Evolutionary conservation across 2,888 invertebrate species (phyloP).

Genomic region (Lasiommata megera): DNA sequence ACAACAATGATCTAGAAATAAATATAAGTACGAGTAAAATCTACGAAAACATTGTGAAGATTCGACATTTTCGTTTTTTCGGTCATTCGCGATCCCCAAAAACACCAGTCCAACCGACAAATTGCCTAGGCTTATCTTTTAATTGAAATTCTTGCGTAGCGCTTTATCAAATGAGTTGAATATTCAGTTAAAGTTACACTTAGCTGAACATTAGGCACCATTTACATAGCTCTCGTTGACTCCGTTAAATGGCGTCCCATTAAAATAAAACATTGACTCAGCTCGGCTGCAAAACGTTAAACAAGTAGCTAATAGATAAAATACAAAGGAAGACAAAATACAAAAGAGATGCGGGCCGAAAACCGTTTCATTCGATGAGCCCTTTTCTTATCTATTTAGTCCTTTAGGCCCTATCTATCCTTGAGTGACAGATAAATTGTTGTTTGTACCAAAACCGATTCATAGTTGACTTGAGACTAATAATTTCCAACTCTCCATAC

Average conservation of each 20-base stretch:
- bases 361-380: slow-evolving; percentile 31
- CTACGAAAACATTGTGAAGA: too few species aligned
- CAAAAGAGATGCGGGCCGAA: slow-evolving; percentile 15
- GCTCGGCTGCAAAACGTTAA: background rate
- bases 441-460: slow-evolving; percentile 28
- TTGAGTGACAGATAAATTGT: slow-evolving; percentile 26
- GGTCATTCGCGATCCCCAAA: too few species aligned
- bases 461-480: slow-evolving; percentile 37
- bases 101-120: background rate
- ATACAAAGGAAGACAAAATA: slow-evolving; percentile 23
- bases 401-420: slow-evolving; percentile 27
- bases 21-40: too few species aligned
- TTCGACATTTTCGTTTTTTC: too few species aligned
- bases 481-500: slow-evolving; percentile 37
- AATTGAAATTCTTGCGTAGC: background rate
- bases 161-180: background rate
- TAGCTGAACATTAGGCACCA: background rate
- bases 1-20: too few species aligned
- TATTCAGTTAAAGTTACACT: background rate
- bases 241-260: background rate
- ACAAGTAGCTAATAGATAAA: slow-evolving; percentile 20
- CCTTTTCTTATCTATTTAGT: slow-evolving; percentile 19
- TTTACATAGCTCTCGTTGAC: background rate
- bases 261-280: background rate
- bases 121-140: background rate